phyloP scores from a whole-genome alignment of 2,888 invertebrate genomes.

The Xestia rhomboidea region DNA sequence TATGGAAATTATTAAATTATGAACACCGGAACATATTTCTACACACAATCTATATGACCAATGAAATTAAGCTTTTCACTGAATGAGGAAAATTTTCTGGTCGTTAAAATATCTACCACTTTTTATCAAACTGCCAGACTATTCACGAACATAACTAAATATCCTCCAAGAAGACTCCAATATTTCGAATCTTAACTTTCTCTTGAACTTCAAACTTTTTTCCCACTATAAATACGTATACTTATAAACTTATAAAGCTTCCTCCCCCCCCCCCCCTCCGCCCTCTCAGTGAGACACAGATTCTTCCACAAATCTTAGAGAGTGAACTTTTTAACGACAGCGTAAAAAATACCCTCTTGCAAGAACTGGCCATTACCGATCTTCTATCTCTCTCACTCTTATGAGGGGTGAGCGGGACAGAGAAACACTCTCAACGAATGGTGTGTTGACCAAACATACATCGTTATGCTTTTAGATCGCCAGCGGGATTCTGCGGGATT shows the following conservation, averaged over 20 bases:
- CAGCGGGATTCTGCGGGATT: constrained; percentile 72
- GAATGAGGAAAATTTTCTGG: not conserved
- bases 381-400: constrained; percentile 26
- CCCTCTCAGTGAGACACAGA: constrained; percentile 18
- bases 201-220: constrained; percentile 17
- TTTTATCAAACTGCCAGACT: not conserved
- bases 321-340: constrained; percentile 73
- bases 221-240: not conserved
- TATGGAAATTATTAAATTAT: not conserved
- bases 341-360: constrained; percentile 63
- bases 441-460: constrained; percentile 77
- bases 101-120: not conserved
- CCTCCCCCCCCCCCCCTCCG: too few relatives aligned
- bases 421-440: constrained; percentile 65
- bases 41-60: not conserved
- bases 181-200: not conserved
- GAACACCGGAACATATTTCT: not conserved
- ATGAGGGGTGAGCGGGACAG: constrained; percentile 22
- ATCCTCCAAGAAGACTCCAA: not conserved
- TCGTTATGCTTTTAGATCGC: constrained; percentile 78
- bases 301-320: constrained; percentile 64
- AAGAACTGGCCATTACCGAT: constrained; percentile 54
- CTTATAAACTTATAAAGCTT: not conserved
- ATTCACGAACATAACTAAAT: not conserved
- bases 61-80: too few relatives aligned